Evolutionary conservation across 2,113 vertebrate species (phyloP), one percentile per base, ranked within the genome.

Genomic region (Neoarius graeffei): DNA sequence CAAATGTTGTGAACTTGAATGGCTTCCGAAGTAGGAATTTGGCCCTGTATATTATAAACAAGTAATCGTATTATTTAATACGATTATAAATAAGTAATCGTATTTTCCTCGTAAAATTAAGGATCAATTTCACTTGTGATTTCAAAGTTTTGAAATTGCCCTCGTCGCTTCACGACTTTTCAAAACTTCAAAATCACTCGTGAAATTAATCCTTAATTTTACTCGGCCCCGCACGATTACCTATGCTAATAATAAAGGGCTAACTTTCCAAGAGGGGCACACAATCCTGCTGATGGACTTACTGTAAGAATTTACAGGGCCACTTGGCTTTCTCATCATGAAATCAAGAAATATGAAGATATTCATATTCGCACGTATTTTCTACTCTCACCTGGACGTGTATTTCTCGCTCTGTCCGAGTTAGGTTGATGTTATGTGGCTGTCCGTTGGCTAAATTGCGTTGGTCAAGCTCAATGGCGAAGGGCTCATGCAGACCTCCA

Each of bases 381-480:
- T 81, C 27, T 30, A 42, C 62, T 50, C 59, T 62, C 94, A 99
- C 98, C 98, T 99, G 98, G 81, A 99, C 95, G 3, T 93, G 85
- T 27, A 99, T 90, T 90, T 94, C 95, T 89, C 94, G 95, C 85
- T 97, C 95, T 0, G 93, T 89, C 0, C 98, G 95, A 11, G 97
- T 97, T 93, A 99, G 92, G 91, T 99, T 99, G 0, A 99, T 94
- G 1, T 94, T 97, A 88, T 99, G 98, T 0, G 98, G 98, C 83
- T 99, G 98, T n/a, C 98, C 98, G 0, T 98, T 99, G 88, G 97
- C 97, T 93, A 99, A 92, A 94, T 97, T 99, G 50, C 97, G 95
- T 93, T 98, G 97, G 86, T 99, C 98, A 4, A 97, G 94, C 0
- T 99, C 97, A 4, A 99, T 96, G 20, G 95, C 93, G 74, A 95